A percentile compares a stretch with the other conserved stretches of the same genome.
phyloP scores from a whole-genome alignment of 1,140 invertebrate species.

The Rhopalosiphum maidis region DNA sequence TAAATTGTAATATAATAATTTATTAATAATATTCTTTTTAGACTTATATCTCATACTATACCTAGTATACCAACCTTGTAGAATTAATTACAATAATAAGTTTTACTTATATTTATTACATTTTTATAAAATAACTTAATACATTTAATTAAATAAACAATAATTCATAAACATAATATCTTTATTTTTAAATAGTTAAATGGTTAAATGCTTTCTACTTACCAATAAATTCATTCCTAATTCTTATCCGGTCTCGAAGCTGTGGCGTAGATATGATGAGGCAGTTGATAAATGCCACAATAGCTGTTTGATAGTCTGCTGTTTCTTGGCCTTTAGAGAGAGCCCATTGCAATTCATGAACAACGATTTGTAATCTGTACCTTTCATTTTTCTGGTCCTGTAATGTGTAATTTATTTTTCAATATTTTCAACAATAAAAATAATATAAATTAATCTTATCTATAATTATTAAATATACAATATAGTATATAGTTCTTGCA shows the following conservation, averaged over 20 bases:
- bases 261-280: conserved; percentile 90
- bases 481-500: too few species aligned
- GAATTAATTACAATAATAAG: background rate
- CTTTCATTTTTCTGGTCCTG: conserved; percentile 81
- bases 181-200: background rate
- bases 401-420: conserved; percentile 59
- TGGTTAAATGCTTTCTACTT: conserved; percentile 61
- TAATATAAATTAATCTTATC: background rate
- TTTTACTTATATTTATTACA: background rate
- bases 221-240: conserved; percentile 96
- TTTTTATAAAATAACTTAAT: background rate
- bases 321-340: conserved; percentile 64
- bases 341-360: conserved; percentile 83
- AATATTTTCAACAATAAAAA: conserved; percentile 53
- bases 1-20: too few species aligned
- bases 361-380: conserved; percentile 86
- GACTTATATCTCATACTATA: too few species aligned
- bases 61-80: background rate
- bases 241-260: conserved; percentile 82
- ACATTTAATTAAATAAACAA: background rate
- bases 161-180: background rate
- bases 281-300: conserved; percentile 94
- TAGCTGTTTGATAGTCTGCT: conserved; percentile 85
- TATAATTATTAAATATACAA: background rate
- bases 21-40: too few species aligned